Evolutionary conservation across 1,140 invertebrate genomes (phyloP), one percentile per base, ranked within the genome.

Genomic region (Battus philenor): DNA sequence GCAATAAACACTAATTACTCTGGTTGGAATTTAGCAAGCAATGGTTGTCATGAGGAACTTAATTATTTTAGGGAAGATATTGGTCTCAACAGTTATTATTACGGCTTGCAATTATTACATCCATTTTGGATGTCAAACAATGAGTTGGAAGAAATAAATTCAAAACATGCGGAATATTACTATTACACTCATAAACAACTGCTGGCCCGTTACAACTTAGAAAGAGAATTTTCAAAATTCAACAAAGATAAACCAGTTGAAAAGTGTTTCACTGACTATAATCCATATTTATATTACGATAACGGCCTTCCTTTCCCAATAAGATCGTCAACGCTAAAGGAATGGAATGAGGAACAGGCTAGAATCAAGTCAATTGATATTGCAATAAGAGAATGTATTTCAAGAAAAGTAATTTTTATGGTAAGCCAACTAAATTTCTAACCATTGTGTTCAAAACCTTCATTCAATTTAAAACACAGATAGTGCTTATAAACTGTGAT

Each of bases 61-160:
- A 88, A 90, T 18, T 94, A 94, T 79, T 94, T 92, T 77, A 91
- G 89, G 30, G 91, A 94, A 68, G 93, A 93, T 65, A 85, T 91
- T 47, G 87, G 88, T 27, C 75, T 93, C 8, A 94, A 93, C 73
- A 81, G 89, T n/a, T 93, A 88, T 71, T 91, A 93, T 80, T 92
- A 89, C 72, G 90, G 92, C 54, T 78, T 91, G 67, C 90, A 92
- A 55, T 67, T 89, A 38, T 71, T 89, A 18, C 91, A 91, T 71
- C 91, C 93, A 17, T 90, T 89, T 86, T 93, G 90, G 90, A 71
- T 92, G 67, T 82, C 73, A 12, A 87, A 87, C 36, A 85, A 87
- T 27, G 87, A 89, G 16, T 71, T 87, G 13, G 82, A 85, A 11
- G 81, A 86, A 46, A 86, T 86, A 11, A 85, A 89, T 47, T 68